These are phyloP conservation scores for Baccha elongata DNA, from an alignment of 2,888 invertebrate species.

Conservation along the genomic window DNA sequence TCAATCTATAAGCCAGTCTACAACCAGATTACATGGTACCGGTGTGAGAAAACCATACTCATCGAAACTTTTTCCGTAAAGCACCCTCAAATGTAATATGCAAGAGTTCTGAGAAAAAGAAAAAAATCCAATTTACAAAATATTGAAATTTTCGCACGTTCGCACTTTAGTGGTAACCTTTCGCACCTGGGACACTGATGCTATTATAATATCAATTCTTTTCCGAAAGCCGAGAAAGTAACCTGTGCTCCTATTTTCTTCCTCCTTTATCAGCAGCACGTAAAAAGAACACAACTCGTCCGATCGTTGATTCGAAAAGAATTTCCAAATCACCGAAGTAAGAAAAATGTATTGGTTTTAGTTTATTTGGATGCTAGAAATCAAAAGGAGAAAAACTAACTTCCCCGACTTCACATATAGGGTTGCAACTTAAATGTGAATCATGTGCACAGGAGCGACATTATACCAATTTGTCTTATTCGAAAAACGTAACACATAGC, in stretches of 20 bases:
- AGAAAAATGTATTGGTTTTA: constrained; percentile 24
- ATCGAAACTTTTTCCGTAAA: constrained; percentile 29
- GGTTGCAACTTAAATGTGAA: neutral
- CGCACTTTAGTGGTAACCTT: constrained; percentile 71
- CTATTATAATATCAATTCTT: constrained; percentile 58
- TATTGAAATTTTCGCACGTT: constrained; percentile 74
- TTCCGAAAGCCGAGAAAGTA: neutral
- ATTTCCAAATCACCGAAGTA: constrained; percentile 36
- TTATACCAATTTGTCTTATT: neutral
- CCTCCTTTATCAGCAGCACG: constrained; percentile 32
- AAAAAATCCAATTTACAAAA: constrained; percentile 65
- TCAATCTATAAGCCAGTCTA: constrained; percentile 56
- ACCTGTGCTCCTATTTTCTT: neutral
- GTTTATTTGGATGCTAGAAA: constrained; percentile 11
- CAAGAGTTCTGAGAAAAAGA: neutral
- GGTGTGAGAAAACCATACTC: constrained; percentile 6
- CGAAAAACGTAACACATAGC: neutral
- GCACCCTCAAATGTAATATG: neutral
- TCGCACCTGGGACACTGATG: constrained; percentile 71
- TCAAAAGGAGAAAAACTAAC: neutral
- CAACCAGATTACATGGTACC: constrained; percentile 41
- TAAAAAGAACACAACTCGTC: constrained; percentile 67
- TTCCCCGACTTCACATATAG: neutral
- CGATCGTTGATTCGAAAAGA: constrained; percentile 48
- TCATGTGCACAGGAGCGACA: constrained; percentile 1